These are phyloP conservation scores for Philypnodon macrostomus DNA, from an alignment of 2,797 vertebrate genomes.

Conservation along the genomic window DNA sequence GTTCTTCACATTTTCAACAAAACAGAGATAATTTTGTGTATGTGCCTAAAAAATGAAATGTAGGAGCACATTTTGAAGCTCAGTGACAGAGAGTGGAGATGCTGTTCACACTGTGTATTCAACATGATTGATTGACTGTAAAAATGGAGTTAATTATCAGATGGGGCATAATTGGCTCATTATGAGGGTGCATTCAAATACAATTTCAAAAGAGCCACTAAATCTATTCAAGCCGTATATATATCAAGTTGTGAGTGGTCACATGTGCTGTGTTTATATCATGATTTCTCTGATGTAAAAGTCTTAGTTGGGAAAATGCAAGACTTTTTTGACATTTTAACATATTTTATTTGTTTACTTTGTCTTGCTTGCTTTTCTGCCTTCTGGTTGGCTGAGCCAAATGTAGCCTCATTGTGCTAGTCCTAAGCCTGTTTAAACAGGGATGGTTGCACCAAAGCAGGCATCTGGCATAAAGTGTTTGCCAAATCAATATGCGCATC, in stretches of 20 bases:
- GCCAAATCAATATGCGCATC: too few relatives aligned
- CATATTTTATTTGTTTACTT: too few relatives aligned
- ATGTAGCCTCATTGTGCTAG: too few relatives aligned
- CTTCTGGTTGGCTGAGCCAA: too few relatives aligned
- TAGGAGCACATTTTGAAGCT: background rate
- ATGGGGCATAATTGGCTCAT: constrained; percentile 12
- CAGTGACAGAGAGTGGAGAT: constrained; percentile 1
- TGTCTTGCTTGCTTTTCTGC: too few relatives aligned
- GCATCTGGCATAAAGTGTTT: too few relatives aligned
- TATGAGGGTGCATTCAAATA: constrained; percentile 5
- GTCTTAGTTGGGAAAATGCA: background rate
- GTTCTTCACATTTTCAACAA: too few relatives aligned
- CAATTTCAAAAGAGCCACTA: background rate
- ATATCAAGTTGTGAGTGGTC: background rate
- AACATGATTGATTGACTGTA: constrained; percentile 10
- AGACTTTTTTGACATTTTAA: too few relatives aligned
- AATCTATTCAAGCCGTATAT: background rate
- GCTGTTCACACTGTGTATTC: constrained; percentile 3
- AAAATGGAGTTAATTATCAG: constrained; percentile 5
- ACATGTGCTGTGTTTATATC: background rate
- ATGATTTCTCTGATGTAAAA: background rate
- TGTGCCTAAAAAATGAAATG: too few relatives aligned
- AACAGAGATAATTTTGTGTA: too few relatives aligned
- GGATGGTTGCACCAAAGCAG: too few relatives aligned
- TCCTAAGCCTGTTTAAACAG: too few relatives aligned